Evolutionary conservation across 2,888 invertebrate species (phyloP).

Genomic region (Dynastes hyllus): DNA sequence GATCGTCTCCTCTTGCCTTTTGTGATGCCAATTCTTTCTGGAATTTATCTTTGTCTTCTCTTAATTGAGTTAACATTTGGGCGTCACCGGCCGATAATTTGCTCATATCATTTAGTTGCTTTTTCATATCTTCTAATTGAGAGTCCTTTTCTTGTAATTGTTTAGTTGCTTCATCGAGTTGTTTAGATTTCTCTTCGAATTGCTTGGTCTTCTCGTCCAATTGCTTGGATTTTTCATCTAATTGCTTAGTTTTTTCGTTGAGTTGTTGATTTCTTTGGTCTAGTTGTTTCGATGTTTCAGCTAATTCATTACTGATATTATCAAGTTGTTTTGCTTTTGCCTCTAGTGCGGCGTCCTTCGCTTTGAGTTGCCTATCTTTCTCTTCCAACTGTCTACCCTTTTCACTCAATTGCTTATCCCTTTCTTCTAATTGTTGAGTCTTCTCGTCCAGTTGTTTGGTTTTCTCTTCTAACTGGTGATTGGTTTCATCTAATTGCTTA

Average conservation of each 20-base stretch:
- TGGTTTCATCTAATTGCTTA: slow-evolving; percentile 52
- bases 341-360: background rate
- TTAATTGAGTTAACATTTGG: slow-evolving; percentile 1
- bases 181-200: slow-evolving; percentile 51
- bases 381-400: background rate
- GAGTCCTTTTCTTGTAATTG: slow-evolving; percentile 20
- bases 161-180: slow-evolving; percentile 52
- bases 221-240: slow-evolving; percentile 47
- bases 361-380: background rate
- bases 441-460: slow-evolving; percentile 33
- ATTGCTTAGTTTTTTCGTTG: background rate
- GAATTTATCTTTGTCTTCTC: slow-evolving; percentile 24
- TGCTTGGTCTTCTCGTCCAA: slow-evolving; percentile 3
- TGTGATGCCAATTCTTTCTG: slow-evolving; percentile 40
- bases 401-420: slow-evolving; percentile 1
- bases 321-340: background rate
- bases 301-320: slow-evolving; percentile 5
- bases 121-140: slow-evolving; percentile 45
- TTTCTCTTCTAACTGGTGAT: slow-evolving; percentile 38
- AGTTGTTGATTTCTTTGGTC: background rate
- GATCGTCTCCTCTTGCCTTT: slow-evolving; percentile 21
- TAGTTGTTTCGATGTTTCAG: slow-evolving; percentile 39
- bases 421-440: slow-evolving; percentile 41
- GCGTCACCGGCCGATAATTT: background rate
- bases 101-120: slow-evolving; percentile 41